phyloP scores from a whole-genome alignment of 2,797 vertebrate genomes.

The Danio tinwini region DNA sequence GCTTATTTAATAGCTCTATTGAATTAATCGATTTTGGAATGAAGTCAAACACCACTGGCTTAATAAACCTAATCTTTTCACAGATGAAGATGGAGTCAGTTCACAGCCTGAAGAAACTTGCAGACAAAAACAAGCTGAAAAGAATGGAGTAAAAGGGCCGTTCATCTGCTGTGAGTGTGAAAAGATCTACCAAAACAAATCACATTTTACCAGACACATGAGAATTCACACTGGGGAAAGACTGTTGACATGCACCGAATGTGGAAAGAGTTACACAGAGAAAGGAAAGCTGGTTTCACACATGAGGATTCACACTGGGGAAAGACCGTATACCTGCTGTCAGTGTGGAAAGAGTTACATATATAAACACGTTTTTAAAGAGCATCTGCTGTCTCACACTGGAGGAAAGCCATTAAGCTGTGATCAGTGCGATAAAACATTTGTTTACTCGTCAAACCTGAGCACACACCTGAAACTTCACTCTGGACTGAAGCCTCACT shows the following conservation, averaged over 20 bases:
- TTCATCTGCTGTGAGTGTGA: conserved; percentile 5
- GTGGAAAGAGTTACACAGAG: neutral
- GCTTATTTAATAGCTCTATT: too few species aligned
- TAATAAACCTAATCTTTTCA: too few species aligned
- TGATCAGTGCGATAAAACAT: conserved; percentile 7
- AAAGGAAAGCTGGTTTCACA: neutral
- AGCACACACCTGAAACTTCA: neutral
- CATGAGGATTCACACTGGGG: neutral
- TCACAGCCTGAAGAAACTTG: too few species aligned
- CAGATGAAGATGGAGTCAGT: too few species aligned
- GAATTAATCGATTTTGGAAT: too few species aligned
- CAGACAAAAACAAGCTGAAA: neutral
- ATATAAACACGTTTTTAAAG: neutral
- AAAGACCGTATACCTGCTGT: neutral
- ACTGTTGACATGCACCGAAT: too few species aligned
- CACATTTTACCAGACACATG: too few species aligned
- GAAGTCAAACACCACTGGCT: too few species aligned
- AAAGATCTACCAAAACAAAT: neutral
- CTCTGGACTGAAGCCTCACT: neutral
- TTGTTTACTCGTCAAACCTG: neutral
- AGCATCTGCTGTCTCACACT: neutral
- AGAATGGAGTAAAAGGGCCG: neutral
- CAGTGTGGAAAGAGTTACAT: neutral
- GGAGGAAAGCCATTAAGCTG: neutral
- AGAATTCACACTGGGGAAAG: too few species aligned